These are phyloP conservation scores for Actinia tenebrosa DNA, from an alignment of 64 coral and sea anemone genomes.

Conservation along the genomic window DNA sequence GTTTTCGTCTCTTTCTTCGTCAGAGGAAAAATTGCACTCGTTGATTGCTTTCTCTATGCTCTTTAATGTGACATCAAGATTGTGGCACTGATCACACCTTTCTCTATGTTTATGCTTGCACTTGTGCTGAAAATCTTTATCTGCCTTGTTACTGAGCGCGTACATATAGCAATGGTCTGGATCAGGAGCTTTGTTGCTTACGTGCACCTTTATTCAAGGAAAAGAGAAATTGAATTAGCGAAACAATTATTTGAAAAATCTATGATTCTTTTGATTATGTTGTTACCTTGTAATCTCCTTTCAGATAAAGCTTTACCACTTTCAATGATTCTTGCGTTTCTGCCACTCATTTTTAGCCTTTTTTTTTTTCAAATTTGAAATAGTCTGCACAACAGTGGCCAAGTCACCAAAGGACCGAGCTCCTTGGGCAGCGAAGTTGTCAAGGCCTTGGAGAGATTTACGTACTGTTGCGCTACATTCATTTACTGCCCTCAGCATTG, in stretches of 20 bases:
- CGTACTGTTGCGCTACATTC: constrained; percentile 17
- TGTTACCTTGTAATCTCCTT: constrained; percentile 45
- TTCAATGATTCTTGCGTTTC: background rate
- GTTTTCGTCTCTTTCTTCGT: background rate
- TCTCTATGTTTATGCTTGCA: constrained; percentile 28
- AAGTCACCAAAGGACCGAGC: constrained; percentile 24
- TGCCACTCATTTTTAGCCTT: constrained; percentile 6
- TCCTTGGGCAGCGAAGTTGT: constrained; percentile 33
- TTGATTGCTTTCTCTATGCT: background rate
- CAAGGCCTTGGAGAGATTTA: constrained; percentile 32
- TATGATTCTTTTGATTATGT: background rate
- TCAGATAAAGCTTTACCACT: constrained; percentile 29
- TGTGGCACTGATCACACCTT: constrained; percentile 27
- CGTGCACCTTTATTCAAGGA: background rate
- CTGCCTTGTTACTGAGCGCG: constrained; percentile 11
- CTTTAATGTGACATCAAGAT: background rate
- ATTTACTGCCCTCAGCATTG: constrained; percentile 24
- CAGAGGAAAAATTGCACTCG: background rate
- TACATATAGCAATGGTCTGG: constrained; percentile 4
- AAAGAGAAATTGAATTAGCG: background rate
- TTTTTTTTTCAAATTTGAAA: background rate
- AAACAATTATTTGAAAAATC: background rate
- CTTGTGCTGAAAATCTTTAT: constrained; percentile 18
- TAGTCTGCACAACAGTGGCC: background rate
- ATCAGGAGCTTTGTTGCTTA: background rate